Conservation (phyloP, 1,140 invertebrate species). For the Drosophila ficusphila region DNA sequence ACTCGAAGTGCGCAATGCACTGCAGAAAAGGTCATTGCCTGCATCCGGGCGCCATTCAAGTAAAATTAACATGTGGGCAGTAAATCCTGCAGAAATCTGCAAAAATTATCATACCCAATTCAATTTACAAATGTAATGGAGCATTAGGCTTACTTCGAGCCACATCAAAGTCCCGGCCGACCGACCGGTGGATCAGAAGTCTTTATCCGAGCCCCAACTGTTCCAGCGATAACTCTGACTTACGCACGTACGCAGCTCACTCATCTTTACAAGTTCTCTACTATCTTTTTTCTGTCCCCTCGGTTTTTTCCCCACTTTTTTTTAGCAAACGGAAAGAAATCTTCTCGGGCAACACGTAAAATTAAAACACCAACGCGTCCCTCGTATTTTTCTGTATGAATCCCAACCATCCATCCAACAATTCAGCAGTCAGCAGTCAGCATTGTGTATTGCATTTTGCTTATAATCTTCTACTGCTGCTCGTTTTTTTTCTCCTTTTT, state of each 20-base stretch:
- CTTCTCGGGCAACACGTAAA: conserved; percentile 70
- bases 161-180: conserved; percentile 54
- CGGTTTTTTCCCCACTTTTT: conserved; percentile 27
- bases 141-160: conserved; percentile 16
- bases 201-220: conserved; percentile 19
- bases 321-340: conserved; percentile 45
- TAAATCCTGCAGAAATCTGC: not conserved
- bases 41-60: not conserved
- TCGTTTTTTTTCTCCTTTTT: conserved; percentile 5
- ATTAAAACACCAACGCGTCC: conserved; percentile 77
- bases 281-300: conserved; percentile 25
- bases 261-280: conserved; percentile 59
- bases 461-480: conserved; percentile 67
- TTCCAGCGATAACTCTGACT: conserved; percentile 51
- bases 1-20: not conserved
- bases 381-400: conserved; percentile 54
- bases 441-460: conserved; percentile 78
- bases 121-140: conserved; percentile 37
- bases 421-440: conserved; percentile 55
- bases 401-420: conserved; percentile 57
- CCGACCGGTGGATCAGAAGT: conserved; percentile 26
- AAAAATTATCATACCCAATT: conserved; percentile 7
- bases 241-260: conserved; percentile 73
- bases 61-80: not conserved
- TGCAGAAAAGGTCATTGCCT: not conserved